Percentiles rank a stretch among this genome's conserved stretches.
These are phyloP conservation scores for Oligia strigilis DNA, from an alignment of 2,888 invertebrate genomes.

Conservation along the genomic window DNA sequence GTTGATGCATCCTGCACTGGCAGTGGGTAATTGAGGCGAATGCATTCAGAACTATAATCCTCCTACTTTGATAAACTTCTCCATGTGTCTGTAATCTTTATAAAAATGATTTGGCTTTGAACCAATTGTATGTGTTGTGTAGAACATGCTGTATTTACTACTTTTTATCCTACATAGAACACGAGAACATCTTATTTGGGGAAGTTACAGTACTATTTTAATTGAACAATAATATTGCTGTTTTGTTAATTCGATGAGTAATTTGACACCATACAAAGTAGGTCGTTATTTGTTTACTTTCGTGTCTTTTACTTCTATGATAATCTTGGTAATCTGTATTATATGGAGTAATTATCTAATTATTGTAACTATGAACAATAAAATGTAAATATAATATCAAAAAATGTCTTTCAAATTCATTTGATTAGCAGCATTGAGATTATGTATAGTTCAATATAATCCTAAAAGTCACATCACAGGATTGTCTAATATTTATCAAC, in stretches of 20 bases:
- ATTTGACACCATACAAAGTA: slow-evolving; percentile 10
- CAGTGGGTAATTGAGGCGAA: slow-evolving; percentile 10
- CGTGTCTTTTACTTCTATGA: slow-evolving; percentile 17
- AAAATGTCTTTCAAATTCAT: slow-evolving; percentile 27
- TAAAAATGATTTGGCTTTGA: slow-evolving; percentile 36
- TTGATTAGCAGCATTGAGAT: slow-evolving; percentile 11
- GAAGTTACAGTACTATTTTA: not conserved
- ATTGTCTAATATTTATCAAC: not conserved
- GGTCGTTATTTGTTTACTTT: slow-evolving; percentile 25
- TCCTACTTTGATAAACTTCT: slow-evolving; percentile 18
- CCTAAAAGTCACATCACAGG: not conserved
- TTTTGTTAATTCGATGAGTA: slow-evolving; percentile 21
- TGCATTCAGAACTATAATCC: slow-evolving; percentile 31
- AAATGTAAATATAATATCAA: slow-evolving; percentile 49
- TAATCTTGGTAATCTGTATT: slow-evolving; percentile 30
- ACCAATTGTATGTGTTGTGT: slow-evolving; percentile 3
- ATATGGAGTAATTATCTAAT: slow-evolving; percentile 18
- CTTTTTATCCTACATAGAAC: slow-evolving; percentile 20
- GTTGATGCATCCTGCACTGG: slow-evolving; percentile 34
- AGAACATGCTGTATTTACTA: slow-evolving; percentile 15
- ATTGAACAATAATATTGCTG: not conserved
- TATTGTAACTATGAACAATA: slow-evolving; percentile 32
- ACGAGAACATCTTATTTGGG: not conserved
- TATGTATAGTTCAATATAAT: not conserved
- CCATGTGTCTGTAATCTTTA: slow-evolving; percentile 17